phyloP scores from a whole-genome alignment of 2,888 invertebrate genomes.

The Sycophila texana region DNA sequence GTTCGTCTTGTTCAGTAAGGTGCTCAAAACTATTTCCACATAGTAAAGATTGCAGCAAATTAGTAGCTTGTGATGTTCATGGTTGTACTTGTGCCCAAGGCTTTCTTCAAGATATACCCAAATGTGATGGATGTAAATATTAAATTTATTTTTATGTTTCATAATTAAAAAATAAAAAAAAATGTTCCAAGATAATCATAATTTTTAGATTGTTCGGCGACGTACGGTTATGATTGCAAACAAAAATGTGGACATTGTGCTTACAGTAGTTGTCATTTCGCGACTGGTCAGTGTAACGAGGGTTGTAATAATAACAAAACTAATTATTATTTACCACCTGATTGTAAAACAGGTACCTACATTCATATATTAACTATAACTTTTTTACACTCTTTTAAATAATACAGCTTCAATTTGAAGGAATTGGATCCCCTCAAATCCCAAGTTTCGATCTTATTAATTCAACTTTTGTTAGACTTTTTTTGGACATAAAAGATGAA shows the following conservation, averaged over 20 bases:
- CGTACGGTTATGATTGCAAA: constrained; percentile 65
- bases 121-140: constrained; percentile 57
- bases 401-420: constrained; percentile 15
- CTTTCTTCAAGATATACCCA: constrained; percentile 5
- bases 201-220: constrained; percentile 57
- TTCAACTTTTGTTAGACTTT: constrained; percentile 50
- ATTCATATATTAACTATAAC: no score
- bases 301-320: constrained; percentile 54
- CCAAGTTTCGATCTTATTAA: constrained; percentile 49
- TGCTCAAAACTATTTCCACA: constrained; percentile 50
- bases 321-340: constrained; percentile 56
- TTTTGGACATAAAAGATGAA: constrained; percentile 44
- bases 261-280: constrained; percentile 43
- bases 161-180: background rate
- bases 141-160: background rate
- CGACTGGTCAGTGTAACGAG: constrained; percentile 57
- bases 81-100: constrained; percentile 63
- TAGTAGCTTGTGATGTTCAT: constrained; percentile 57
- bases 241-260: constrained; percentile 62
- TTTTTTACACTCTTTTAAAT: background rate
- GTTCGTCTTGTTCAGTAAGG: constrained; percentile 56
- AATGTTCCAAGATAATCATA: background rate
- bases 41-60: constrained; percentile 45
- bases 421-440: constrained; percentile 40
- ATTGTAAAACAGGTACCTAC: constrained; percentile 61